Evolutionary conservation across 2,113 vertebrate species (phyloP), one percentile per base, ranked within the genome.

Genomic region (Lepus europaeus): DNA sequence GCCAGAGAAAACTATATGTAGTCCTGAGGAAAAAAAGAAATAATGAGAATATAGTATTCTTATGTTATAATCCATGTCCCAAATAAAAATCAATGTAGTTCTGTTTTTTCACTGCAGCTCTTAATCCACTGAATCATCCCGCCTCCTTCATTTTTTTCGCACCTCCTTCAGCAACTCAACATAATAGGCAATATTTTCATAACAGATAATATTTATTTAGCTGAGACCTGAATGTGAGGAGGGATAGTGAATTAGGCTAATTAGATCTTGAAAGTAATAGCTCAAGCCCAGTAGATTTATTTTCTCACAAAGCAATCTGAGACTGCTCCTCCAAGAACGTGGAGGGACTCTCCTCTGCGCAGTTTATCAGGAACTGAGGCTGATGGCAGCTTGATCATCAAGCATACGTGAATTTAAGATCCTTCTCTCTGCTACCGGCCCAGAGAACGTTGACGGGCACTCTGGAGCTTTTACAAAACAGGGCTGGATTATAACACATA

Each of bases 41-140:
- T 68, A 89, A 89, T 72, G 64, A 63, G 14, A 23, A 64, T 31
- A 61, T 45, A 49, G 29, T 5, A 6, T 64, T 93, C 53, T 70
- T 72, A 68, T 8, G 49, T 70, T 69, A 17, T 70, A 81, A 96
- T 66, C 3, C 9, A 51, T 33, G 53, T 6, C 31, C 6, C 22
- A 88, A 89, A 76, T 66, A 66, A 64, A 63, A 72, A 78, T 20
- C 74, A 92, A n/a, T 31, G 13, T 25, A 90, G 90, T 6, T 36
- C 19, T 9, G 9, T 77, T 90, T 91, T 80, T 12, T 91, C 78
- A n/a, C n/a, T 77, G 23, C 6, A 51, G 7, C 9, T 85, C 6
- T 66, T 81, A 89, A 45, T 77, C 6, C 33, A 72, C 25, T 81
- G 31, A 85, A 51, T 13, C 7, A 7, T 19, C 61, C 66, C 59